Base-by-base conservation (phyloP, 2,888 invertebrate genomes). In the Lithosia quadra region DNA sequence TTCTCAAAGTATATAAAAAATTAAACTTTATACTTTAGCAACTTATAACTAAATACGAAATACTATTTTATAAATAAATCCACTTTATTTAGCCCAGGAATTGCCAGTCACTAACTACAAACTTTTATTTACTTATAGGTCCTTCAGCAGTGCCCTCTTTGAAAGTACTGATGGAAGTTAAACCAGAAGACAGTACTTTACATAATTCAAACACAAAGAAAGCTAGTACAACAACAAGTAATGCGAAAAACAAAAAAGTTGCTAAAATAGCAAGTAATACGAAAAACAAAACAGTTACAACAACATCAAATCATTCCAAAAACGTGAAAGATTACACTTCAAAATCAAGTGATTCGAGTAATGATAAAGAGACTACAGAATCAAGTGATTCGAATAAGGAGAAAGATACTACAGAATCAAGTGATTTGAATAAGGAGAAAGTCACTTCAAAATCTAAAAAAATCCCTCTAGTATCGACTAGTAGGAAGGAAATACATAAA, bases 401-500 rank as follows among this genome's bases (percentile, higher is more conserved):
- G n/a, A n/a, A n/a, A n/a, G n/a, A n/a, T n/a, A n/a, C n/a, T n/a
- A n/a, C n/a, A n/a, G n/a, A n/a, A n/a, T n/a, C n/a, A n/a, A n/a
- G n/a, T n/a, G n/a, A n/a, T n/a, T n/a, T n/a, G n/a, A 28, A 5
- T 4, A 28, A 18, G 18, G 43, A 49, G n/a, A 58, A 33, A 7
- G 34, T 33, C 8, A 9, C 0, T 58, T 10, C 28, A 33, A 43
- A 18, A 33, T 11, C 39, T 18, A 33, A 55, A 21, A 21, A 33
- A 28, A 10, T 21, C 5, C 33, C 33, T 33, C n/a, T 21, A 11
- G 34, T 55, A 28, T 36, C 63, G n/a, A 59, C 34, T 34, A 2
- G 24, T 24, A 8, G 24, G 55, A 55, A 2, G 28, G 24, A 66
- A 60, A 66, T 64, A 49, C 9, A 33, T 39, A 78, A 76, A 62